Conservation (phyloP, 2,797 vertebrate genomes). For the Mycteria americana region DNA sequence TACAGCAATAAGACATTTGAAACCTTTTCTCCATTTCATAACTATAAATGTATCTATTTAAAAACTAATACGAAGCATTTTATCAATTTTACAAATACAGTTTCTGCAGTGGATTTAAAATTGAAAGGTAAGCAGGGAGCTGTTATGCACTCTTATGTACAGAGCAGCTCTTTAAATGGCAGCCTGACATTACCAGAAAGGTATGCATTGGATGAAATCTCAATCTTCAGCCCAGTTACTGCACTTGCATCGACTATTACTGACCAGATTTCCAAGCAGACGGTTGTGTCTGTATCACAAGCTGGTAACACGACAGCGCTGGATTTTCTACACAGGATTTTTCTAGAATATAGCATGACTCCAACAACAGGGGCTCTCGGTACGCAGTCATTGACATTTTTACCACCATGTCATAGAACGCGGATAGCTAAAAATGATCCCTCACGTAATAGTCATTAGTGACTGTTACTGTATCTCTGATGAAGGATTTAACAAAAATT, state of each 20-base stretch:
- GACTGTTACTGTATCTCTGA: background rate
- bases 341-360: background rate
- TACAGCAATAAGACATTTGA: slow-evolving; percentile 13
- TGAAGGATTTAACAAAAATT: background rate
- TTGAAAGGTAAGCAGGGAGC: slow-evolving; percentile 63
- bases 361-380: background rate
- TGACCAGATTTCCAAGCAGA: background rate
- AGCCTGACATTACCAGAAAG: slow-evolving; percentile 60
- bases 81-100: slow-evolving; percentile 20
- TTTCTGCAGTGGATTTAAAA: slow-evolving; percentile 58
- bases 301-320: background rate
- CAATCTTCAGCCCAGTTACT: slow-evolving; percentile 47
- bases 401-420: background rate
- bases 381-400: background rate
- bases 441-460: background rate
- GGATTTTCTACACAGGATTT: background rate
- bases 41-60: background rate
- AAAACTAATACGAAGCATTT: background rate
- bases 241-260: background rate
- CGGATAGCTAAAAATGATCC: background rate
- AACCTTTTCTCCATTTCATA: background rate
- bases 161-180: slow-evolving; percentile 60
- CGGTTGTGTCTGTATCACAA: background rate
- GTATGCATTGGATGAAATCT: slow-evolving; percentile 60
- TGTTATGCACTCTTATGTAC: background rate